phyloP scores from a whole-genome alignment of 2,888 invertebrate species.

The Eilema sororculum region DNA sequence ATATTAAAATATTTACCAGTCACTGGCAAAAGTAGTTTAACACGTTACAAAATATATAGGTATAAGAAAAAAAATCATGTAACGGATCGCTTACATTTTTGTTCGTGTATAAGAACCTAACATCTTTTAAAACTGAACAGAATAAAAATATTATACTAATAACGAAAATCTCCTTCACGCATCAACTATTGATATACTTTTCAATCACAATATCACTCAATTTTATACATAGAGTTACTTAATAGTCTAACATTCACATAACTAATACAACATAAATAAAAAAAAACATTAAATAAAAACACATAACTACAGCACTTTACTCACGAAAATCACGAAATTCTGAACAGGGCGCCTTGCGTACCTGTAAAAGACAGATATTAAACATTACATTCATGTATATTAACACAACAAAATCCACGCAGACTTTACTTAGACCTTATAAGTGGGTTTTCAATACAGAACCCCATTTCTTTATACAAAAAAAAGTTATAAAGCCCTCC shows the following conservation, averaged over 20 bases:
- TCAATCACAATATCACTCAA: not conserved
- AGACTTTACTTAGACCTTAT: conserved; percentile 46
- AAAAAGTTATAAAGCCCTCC: conserved; percentile 66
- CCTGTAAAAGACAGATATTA: conserved; percentile 48
- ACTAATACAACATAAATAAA: conserved; percentile 5
- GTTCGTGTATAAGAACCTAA: too few relatives aligned
- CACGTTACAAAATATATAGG: too few relatives aligned
- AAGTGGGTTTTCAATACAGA: conserved; percentile 52
- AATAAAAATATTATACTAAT: not conserved
- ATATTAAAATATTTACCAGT: too few relatives aligned
- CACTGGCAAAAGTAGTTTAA: too few relatives aligned
- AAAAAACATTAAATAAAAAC: not conserved
- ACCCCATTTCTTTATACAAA: conserved; percentile 54
- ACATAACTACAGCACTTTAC: not conserved
- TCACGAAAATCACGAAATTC: not conserved
- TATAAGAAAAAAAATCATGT: too few relatives aligned
- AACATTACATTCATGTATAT: conserved; percentile 36
- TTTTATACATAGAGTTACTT: not conserved
- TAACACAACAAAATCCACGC: conserved; percentile 13
- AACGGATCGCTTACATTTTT: too few relatives aligned
- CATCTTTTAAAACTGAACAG: not conserved
- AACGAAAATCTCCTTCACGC: not conserved
- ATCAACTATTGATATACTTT: not conserved
- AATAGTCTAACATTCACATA: not conserved
- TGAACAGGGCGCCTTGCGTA: conserved; percentile 14